phyloP scores from a whole-genome alignment of 1,140 invertebrate genomes.

The Papilio xuthus region DNA sequence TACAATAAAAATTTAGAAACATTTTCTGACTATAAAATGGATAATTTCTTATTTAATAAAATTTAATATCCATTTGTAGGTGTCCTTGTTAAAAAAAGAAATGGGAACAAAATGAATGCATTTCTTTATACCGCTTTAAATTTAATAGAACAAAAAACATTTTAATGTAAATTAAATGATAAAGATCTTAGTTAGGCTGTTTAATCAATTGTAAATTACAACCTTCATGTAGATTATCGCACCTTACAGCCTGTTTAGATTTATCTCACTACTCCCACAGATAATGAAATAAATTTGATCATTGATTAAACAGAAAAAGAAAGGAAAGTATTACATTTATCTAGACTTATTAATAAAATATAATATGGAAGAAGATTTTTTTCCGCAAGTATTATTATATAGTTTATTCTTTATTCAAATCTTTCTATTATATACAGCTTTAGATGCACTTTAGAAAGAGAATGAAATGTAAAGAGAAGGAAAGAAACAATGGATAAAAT shows the following conservation, averaged over 20 bases:
- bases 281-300: not conserved
- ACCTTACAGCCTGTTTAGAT: slow-evolving; percentile 2
- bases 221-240: not conserved
- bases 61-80: slow-evolving; percentile 34
- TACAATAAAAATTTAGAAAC: slow-evolving; percentile 16
- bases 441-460: too few species aligned
- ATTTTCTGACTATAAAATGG: slow-evolving; percentile 19
- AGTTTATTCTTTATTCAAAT: too few species aligned
- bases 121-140: slow-evolving; percentile 13
- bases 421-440: too few species aligned
- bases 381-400: too few species aligned
- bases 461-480: too few species aligned
- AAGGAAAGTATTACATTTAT: not conserved
- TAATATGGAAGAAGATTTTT: not conserved
- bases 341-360: not conserved
- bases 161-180: not conserved
- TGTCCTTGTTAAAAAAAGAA: not conserved
- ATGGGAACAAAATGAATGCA: slow-evolving; percentile 18
- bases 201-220: slow-evolving; percentile 1
- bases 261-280: not conserved
- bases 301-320: not conserved
- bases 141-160: not conserved
- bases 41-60: slow-evolving; percentile 31
- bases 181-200: slow-evolving; percentile 1
- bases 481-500: too few species aligned